A percentile compares a stretch with the other conserved stretches of the same genome.
phyloP scores from a whole-genome alignment of 2,113 vertebrate genomes.

The Coregonus clupeaformis region DNA sequence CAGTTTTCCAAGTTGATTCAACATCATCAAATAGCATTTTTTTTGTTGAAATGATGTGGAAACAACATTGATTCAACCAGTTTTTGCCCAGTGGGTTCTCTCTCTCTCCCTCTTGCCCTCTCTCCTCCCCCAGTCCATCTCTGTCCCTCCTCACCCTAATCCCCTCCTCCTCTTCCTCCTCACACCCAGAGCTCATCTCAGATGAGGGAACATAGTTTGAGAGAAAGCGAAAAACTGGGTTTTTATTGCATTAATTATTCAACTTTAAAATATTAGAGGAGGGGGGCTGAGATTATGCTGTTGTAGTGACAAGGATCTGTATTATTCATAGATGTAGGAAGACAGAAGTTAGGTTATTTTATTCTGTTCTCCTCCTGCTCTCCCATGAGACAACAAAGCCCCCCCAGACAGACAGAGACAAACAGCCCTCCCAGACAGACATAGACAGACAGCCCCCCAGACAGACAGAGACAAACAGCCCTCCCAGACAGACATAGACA shows the following conservation, averaged over 20 bases:
- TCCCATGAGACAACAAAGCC: not conserved
- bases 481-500: no score
- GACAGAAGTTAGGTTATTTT: conserved; percentile 10
- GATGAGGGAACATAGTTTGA: conserved; percentile 9
- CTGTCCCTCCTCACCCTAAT: not conserved
- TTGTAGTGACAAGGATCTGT: conserved; percentile 34
- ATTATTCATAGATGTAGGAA: conserved; percentile 38
- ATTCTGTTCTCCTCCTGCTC: not conserved
- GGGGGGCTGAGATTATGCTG: conserved; percentile 28
- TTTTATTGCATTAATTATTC: conserved; percentile 46
- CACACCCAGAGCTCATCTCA: not conserved
- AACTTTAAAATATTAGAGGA: conserved; percentile 31
- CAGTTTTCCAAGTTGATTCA: no score
- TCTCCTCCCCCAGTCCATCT: conserved; percentile 12
- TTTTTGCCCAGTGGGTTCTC: no score
- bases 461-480: no score
- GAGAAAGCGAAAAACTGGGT: conserved; percentile 23
- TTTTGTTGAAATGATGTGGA: no score
- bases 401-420: not conserved
- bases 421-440: no score
- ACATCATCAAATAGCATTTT: no score
- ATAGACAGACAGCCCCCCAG: no score
- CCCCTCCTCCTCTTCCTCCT: not conserved
- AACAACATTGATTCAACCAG: no score
- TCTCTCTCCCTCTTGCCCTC: not conserved